Conservation (phyloP, 2,797 vertebrate genomes). For the Botia almorhae region DNA sequence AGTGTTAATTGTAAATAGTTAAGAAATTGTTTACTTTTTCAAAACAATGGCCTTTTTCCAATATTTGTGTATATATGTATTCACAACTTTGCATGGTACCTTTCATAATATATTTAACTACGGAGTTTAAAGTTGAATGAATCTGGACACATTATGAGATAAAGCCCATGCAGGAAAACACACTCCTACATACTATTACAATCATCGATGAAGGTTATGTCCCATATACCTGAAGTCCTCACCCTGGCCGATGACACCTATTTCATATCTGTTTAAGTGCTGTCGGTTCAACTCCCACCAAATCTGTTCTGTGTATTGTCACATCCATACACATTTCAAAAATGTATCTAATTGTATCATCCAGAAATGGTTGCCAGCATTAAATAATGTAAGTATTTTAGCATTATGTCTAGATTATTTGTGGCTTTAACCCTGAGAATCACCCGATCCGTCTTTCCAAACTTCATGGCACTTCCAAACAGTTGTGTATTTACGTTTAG, state of each 20-base stretch:
- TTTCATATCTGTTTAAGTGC: constrained; percentile 22
- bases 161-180: too few species aligned
- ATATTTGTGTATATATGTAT: neutral
- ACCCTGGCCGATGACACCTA: too few species aligned
- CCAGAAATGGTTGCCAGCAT: constrained; percentile 42
- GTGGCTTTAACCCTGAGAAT: neutral
- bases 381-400: constrained; percentile 49
- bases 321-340: constrained; percentile 7
- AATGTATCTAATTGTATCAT: constrained; percentile 23
- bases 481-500: neutral
- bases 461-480: neutral
- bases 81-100: constrained; percentile 29
- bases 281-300: neutral
- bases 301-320: neutral
- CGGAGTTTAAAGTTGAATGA: neutral
- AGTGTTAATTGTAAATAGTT: constrained; percentile 1
- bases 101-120: neutral
- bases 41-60: neutral
- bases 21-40: neutral
- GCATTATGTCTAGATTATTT: neutral
- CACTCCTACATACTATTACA: too few species aligned
- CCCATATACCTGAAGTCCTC: too few species aligned
- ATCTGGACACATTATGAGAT: too few species aligned
- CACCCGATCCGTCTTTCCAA: too few species aligned
- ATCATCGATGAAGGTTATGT: too few species aligned